These are phyloP conservation scores for Opisthocomus hoazin DNA, from an alignment of 2,113 vertebrate species.

Conservation along the genomic window DNA sequence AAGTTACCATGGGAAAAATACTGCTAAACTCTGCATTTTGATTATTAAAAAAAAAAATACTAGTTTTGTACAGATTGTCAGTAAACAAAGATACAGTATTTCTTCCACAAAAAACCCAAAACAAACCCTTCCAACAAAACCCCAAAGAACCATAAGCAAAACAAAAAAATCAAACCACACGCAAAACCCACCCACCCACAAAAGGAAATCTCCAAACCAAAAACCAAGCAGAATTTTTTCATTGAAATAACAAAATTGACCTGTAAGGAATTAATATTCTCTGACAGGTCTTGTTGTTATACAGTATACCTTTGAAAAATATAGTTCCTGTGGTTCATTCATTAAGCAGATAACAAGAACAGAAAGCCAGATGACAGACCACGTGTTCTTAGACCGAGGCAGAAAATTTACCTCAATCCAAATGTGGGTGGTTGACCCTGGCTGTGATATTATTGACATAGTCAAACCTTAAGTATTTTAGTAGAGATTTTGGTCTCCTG, in stretches of 20 bases:
- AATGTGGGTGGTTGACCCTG: no score
- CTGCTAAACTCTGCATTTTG: neutral
- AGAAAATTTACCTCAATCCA: neutral
- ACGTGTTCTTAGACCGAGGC: neutral
- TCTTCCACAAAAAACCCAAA: neutral
- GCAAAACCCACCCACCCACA: neutral
- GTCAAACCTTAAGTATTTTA: no score
- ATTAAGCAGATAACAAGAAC: neutral
- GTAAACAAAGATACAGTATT: neutral
- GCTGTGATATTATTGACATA: no score
- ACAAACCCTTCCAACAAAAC: fast-evolving
- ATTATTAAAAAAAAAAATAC: neutral
- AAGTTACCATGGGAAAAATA: neutral
- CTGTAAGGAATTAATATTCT: neutral
- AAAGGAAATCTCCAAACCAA: neutral
- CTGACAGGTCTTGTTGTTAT: neutral
- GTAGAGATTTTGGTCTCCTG: no score
- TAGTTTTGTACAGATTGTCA: neutral
- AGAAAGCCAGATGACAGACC: neutral
- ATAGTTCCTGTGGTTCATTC: neutral
- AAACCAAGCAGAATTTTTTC: neutral
- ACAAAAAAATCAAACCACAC: neutral
- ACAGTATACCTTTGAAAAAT: neutral
- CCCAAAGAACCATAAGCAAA: neutral
- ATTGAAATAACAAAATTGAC: neutral